phyloP scores from a whole-genome alignment of 2,888 invertebrate species.

The Heliothis peltigera region DNA sequence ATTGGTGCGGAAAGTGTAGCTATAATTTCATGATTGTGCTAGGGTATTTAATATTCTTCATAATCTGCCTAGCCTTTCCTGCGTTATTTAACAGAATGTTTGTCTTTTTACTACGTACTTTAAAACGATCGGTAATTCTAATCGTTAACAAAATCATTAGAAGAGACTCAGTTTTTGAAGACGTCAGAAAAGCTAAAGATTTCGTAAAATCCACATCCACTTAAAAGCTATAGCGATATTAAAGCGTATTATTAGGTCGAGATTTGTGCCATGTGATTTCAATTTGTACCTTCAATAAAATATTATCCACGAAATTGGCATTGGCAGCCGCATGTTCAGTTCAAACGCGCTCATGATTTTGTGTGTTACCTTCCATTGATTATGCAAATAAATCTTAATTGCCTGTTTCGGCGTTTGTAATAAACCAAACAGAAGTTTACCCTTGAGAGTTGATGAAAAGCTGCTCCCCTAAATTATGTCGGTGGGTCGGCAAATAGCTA shows the following conservation, averaged over 20 bases:
- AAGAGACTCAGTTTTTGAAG: too few species aligned
- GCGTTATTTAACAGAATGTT: too few species aligned
- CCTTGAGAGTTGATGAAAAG: slow-evolving; percentile 9
- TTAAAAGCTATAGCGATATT: slow-evolving; percentile 21
- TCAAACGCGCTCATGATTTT: background rate
- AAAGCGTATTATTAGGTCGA: slow-evolving; percentile 29
- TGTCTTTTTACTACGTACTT: too few species aligned
- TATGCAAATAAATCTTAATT: background rate
- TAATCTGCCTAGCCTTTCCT: too few species aligned
- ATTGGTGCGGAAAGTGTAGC: too few species aligned
- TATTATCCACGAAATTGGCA: slow-evolving; percentile 13
- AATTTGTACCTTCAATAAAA: slow-evolving; percentile 21
- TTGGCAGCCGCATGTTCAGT: background rate
- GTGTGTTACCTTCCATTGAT: background rate
- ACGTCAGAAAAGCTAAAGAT: too few species aligned
- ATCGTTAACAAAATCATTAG: background rate
- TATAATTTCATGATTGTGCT: too few species aligned
- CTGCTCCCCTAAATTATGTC: slow-evolving; percentile 18
- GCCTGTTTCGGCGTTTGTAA: background rate
- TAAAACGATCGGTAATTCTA: too few species aligned
- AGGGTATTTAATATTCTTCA: too few species aligned
- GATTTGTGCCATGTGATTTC: slow-evolving; percentile 25
- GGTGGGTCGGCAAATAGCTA: slow-evolving; percentile 49
- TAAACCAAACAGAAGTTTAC: slow-evolving; percentile 1
- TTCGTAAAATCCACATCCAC: slow-evolving; percentile 13